Percentiles rank a stretch among this genome's conserved stretches.
Conservation (phyloP, 2,797 vertebrate genomes). For the Alca torda region DNA sequence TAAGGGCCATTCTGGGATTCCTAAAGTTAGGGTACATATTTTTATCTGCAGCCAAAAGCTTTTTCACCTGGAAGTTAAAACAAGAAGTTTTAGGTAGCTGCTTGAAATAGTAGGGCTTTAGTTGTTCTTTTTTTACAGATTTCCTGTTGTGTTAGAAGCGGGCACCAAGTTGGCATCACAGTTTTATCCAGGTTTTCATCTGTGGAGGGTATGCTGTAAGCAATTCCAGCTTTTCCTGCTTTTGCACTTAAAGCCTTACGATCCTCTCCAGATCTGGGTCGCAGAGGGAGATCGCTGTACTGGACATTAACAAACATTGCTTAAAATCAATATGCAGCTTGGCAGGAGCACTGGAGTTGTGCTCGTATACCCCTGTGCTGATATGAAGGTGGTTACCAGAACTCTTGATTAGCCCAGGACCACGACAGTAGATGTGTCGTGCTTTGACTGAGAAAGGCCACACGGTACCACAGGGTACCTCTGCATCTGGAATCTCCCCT, state of each 20-base stretch:
- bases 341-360: not conserved
- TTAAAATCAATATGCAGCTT: not conserved
- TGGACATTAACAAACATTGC: not conserved
- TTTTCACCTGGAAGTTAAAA: not conserved
- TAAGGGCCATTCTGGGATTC: not conserved
- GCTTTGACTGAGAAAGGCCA: not conserved
- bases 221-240: not conserved
- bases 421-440: rapidly evolving
- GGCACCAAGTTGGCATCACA: not conserved
- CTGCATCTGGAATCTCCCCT: not conserved
- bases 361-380: not conserved
- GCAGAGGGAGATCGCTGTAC: not conserved
- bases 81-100: not conserved
- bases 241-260: not conserved
- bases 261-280: not conserved
- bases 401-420: not conserved
- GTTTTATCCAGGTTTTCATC: not conserved
- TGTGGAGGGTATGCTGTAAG: not conserved
- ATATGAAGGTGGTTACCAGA: not conserved
- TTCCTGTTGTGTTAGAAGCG: not conserved
- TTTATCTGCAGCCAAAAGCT: not conserved
- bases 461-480: not conserved
- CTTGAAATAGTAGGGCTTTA: not conserved
- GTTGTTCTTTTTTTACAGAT: not conserved
- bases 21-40: not conserved